Evolutionary conservation across 1,140 invertebrate species (phyloP).

Genomic region (Cydia amplana): DNA sequence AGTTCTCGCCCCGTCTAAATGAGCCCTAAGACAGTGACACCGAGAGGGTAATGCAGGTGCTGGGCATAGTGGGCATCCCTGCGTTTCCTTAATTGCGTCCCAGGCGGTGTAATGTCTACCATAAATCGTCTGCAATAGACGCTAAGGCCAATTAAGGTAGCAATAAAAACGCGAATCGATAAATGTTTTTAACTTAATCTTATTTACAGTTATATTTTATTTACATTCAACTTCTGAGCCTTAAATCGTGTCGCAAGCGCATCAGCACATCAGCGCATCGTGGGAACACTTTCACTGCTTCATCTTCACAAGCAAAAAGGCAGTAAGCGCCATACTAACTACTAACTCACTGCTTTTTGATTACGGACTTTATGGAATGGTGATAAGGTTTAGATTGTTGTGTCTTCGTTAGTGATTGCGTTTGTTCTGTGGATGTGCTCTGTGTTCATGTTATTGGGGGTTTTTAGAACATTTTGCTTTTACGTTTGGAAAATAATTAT

Average conservation of each 20-base stretch:
- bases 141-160: too few relatives aligned
- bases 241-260: conserved; percentile 9
- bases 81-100: too few relatives aligned
- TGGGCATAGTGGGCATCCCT: too few relatives aligned
- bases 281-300: conserved; percentile 19
- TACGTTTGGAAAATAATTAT: background rate
- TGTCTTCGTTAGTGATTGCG: too few relatives aligned
- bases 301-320: background rate
- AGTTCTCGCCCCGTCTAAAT: too few relatives aligned
- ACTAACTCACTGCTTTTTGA: background rate
- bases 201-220: background rate
- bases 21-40: too few relatives aligned
- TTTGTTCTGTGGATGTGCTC: background rate
- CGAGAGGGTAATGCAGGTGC: too few relatives aligned
- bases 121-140: too few relatives aligned
- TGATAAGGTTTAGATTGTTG: too few relatives aligned
- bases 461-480: background rate
- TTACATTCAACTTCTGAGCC: background rate
- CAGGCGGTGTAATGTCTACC: too few relatives aligned
- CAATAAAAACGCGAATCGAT: too few relatives aligned
- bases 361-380: background rate
- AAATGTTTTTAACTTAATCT: too few relatives aligned
- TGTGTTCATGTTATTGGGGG: background rate
- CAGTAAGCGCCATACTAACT: background rate
- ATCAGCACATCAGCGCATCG: conserved; percentile 19